These are phyloP conservation scores for Parazoanthus swiftii DNA, from an alignment of 92 coral and sea anemone genomes.

Conservation along the genomic window DNA sequence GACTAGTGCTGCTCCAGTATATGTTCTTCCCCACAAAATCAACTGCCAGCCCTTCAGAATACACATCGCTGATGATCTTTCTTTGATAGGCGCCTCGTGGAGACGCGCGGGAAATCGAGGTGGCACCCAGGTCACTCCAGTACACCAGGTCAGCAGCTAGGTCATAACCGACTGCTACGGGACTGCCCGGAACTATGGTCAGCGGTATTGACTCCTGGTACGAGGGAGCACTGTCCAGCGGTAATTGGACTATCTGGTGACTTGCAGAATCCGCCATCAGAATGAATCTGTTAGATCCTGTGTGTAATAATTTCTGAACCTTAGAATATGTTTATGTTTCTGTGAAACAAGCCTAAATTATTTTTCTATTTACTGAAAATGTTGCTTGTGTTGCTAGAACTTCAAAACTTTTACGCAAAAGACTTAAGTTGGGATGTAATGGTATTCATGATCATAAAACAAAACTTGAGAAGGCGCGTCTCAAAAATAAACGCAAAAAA, in stretches of 20 bases:
- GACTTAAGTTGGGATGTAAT: too few species aligned
- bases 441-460: too few species aligned
- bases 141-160: constrained; percentile 1
- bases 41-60: constrained; percentile 21
- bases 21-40: constrained; percentile 1
- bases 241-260: neutral
- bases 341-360: too few species aligned
- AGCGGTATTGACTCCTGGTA: constrained; percentile 24
- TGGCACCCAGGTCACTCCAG: constrained; percentile 33
- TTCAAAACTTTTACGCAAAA: too few species aligned
- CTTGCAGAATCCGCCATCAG: constrained; percentile 2
- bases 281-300: constrained; percentile 17
- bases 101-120: constrained; percentile 8
- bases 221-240: constrained; percentile 4
- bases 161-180: constrained; percentile 22
- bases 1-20: constrained; percentile 9
- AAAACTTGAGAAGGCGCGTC: too few species aligned
- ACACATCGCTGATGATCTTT: neutral
- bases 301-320: neutral
- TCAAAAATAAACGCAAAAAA: too few species aligned
- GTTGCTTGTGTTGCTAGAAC: too few species aligned
- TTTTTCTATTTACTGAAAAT: too few species aligned
- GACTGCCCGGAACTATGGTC: neutral
- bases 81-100: neutral
- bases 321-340: too few species aligned